Percentiles rank a stretch among this genome's conserved stretches.
Evolutionary conservation across 2,888 invertebrate species (phyloP).

Genomic region (Ochropleura leucogaster): DNA sequence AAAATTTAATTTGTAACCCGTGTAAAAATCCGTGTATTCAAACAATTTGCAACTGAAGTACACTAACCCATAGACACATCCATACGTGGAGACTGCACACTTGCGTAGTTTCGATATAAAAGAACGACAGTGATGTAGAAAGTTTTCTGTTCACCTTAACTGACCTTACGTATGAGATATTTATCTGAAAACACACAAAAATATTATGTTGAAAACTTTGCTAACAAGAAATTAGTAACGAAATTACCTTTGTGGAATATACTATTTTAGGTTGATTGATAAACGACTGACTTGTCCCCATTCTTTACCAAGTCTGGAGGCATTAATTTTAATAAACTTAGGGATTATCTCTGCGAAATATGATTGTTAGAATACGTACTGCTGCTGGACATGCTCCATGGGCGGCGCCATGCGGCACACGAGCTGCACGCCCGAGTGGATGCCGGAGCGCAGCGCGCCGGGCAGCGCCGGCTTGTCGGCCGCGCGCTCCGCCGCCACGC

Average conservation of each 20-base stretch:
- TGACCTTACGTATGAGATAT: slow-evolving; percentile 46
- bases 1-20: slow-evolving; percentile 1
- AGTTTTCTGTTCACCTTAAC: slow-evolving; percentile 57
- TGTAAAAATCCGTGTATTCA: slow-evolving; percentile 29
- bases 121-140: slow-evolving; percentile 64
- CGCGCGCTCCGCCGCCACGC: slow-evolving; percentile 92
- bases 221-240: background rate
- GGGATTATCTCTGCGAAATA: too few species aligned
- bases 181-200: slow-evolving; percentile 60
- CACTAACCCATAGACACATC: slow-evolving; percentile 50
- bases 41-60: slow-evolving; percentile 40
- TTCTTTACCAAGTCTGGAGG: too few species aligned
- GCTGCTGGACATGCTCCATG: slow-evolving; percentile 77
- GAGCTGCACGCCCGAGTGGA: slow-evolving; percentile 92
- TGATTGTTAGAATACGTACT: slow-evolving; percentile 54
- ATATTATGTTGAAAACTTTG: background rate
- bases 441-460: slow-evolving; percentile 90
- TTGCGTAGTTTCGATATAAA: slow-evolving; percentile 64
- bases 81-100: slow-evolving; percentile 54
- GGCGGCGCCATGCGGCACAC: slow-evolving; percentile 95
- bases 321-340: too few species aligned
- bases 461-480: slow-evolving; percentile 94
- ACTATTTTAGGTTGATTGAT: too few species aligned
- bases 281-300: too few species aligned
- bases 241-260: background rate